Evolutionary conservation across 2,797 vertebrate genomes (phyloP).

Genomic region (Tangara arthus): DNA sequence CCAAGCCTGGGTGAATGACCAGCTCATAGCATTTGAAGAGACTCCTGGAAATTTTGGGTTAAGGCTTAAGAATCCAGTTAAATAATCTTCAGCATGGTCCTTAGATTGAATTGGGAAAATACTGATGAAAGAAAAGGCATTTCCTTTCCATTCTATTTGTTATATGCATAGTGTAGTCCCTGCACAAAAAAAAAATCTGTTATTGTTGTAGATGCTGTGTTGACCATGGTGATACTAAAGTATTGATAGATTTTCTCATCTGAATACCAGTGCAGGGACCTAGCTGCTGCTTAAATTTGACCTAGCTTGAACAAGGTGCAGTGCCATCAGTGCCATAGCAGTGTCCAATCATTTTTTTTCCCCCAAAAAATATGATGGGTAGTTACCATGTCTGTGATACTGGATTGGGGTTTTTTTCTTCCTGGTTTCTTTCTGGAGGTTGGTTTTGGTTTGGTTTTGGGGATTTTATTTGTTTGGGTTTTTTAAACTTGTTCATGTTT

Average conservation of each 20-base stretch:
- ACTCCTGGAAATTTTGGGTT: background rate
- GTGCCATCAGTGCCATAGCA: background rate
- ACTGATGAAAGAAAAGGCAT: background rate
- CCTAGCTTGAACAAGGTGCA: background rate
- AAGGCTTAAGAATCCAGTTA: background rate
- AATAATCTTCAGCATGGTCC: background rate
- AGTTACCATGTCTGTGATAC: background rate
- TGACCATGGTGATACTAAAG: background rate
- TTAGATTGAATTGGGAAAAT: background rate
- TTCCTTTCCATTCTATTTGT: background rate
- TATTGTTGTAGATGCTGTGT: background rate
- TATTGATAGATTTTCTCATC: background rate
- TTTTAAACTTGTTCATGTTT: background rate
- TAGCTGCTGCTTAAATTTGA: background rate
- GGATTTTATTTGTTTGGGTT: background rate
- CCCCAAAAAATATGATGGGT: background rate
- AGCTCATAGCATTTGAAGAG: background rate
- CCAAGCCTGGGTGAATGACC: background rate
- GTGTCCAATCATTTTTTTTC: background rate
- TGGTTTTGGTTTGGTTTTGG: background rate
- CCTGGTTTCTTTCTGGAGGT: background rate
- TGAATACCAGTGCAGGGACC: background rate
- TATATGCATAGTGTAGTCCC: background rate
- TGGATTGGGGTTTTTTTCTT: fast-evolving
- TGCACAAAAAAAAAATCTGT: background rate